A percentile compares a stretch with the other conserved stretches of the same genome.
Conservation (phyloP, 2,888 invertebrate species). For the Adelognathus sp. region DNA sequence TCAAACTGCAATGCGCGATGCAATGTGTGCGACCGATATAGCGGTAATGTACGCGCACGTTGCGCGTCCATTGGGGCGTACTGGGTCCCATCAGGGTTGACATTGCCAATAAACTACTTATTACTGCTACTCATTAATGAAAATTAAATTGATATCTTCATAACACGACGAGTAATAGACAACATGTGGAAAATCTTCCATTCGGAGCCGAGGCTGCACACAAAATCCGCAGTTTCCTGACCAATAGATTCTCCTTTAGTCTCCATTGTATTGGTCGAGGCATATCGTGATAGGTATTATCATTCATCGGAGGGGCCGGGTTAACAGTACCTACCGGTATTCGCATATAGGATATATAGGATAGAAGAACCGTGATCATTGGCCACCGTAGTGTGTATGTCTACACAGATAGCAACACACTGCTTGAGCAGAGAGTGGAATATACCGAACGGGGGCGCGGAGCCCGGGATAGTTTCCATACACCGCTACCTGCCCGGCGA, state of each 20-base stretch:
- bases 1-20: too few species aligned
- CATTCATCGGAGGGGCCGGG: constrained; percentile 72
- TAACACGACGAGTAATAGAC: neutral
- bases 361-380: constrained; percentile 42
- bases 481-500: constrained; percentile 64
- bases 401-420: neutral
- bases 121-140: too few species aligned
- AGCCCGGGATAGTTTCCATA: constrained; percentile 7
- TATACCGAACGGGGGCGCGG: constrained; percentile 39
- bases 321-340: constrained; percentile 64
- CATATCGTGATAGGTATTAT: constrained; percentile 77
- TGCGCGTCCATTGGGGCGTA: too few species aligned
- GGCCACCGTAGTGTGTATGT: neutral
- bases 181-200: neutral
- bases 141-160: neutral
- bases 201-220: too few species aligned
- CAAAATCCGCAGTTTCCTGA: constrained; percentile 49
- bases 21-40: too few species aligned
- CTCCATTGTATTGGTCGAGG: constrained; percentile 72
- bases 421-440: neutral
- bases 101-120: too few species aligned
- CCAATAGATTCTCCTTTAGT: constrained; percentile 69
- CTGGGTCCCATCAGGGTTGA: too few species aligned
- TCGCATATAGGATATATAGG: neutral
- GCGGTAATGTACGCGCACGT: too few species aligned